Evolutionary conservation across 2,888 invertebrate species (phyloP).

Genomic region (Ommatoiulus sabulosus): DNA sequence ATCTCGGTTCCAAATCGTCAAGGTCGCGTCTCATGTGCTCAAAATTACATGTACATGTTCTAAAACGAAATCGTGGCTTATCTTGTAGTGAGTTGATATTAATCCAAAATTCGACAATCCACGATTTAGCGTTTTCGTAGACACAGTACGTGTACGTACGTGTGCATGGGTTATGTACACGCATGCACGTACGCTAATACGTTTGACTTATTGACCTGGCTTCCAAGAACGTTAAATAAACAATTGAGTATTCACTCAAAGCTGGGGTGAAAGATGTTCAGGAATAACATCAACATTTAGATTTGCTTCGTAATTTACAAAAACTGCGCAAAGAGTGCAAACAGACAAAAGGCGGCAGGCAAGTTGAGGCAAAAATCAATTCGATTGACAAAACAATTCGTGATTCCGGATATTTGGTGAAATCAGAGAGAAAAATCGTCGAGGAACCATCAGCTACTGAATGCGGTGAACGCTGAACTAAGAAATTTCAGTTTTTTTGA

Average conservation of each 20-base stretch:
- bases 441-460: background rate
- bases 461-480: background rate
- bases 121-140: background rate
- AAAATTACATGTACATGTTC: too few species aligned
- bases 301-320: background rate
- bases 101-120: too few species aligned
- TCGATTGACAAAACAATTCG: background rate
- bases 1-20: too few species aligned
- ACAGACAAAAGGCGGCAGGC: constrained; percentile 12
- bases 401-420: constrained; percentile 3
- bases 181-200: too few species aligned
- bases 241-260: constrained; percentile 14
- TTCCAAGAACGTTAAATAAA: background rate
- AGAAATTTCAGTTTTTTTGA: background rate
- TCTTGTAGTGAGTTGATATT: too few species aligned
- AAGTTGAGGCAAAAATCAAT: constrained; percentile 3
- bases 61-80: too few species aligned
- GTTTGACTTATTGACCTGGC: background rate
- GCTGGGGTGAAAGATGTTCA: background rate
- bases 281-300: background rate
- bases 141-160: background rate
- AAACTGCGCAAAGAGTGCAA: background rate
- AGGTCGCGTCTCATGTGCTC: too few species aligned
- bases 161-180: too few species aligned
- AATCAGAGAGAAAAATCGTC: background rate